Base-by-base conservation (phyloP, 1,140 invertebrate genomes). In the Pachypsylla venusta region DNA sequence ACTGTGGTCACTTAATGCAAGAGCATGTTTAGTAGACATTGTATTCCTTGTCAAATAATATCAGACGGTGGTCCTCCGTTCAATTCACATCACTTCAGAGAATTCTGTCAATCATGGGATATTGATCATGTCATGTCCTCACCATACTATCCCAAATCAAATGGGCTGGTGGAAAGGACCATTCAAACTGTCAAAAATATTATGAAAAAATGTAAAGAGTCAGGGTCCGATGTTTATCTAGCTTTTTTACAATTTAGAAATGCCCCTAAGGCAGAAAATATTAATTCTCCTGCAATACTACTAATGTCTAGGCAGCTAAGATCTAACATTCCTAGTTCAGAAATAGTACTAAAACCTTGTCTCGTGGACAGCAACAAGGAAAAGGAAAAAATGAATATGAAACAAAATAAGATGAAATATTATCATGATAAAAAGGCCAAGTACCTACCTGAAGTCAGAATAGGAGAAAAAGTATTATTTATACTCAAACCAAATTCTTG, bases 161-260 rank as follows among this genome's bases (percentile, higher is more conserved):
- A 64, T 53, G 63, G 63, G 2, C 54, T 64, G 19, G 61, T 58
- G 10, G 63, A 64, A 60, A 56, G 48, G 39, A 27, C 54, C 16
- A 39, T 64, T 28, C 54, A 57, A 24, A 53, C 42, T 16, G 28
- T 60, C 1, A 64, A 64, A 22, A 60, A 59, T 16, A 40, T 62
- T 4, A 24, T 62, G 20, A 60, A 40, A 19, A 62, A 64, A 60
- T 25, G 0, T 16, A 30, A 20, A 7, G 42, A 61, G n/a, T 13
- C 5, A 26, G 30, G 30, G 12, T 24, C 14, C 27, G 57, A 59
- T 19, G 22, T 20, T 30, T 24, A 58, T n/a, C 35, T 58, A 26
- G 30, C 53, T 55, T 20, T 61, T 12, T 22, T 61, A 22, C 39
- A 61, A 25, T 30, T 54, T 48, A 25, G 57, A 30, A 59, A 58